Percentiles rank a stretch among this genome's conserved stretches.
These are phyloP conservation scores for Himalopsyche phryganea DNA, from an alignment of 1,140 invertebrate genomes.

Conservation along the genomic window DNA sequence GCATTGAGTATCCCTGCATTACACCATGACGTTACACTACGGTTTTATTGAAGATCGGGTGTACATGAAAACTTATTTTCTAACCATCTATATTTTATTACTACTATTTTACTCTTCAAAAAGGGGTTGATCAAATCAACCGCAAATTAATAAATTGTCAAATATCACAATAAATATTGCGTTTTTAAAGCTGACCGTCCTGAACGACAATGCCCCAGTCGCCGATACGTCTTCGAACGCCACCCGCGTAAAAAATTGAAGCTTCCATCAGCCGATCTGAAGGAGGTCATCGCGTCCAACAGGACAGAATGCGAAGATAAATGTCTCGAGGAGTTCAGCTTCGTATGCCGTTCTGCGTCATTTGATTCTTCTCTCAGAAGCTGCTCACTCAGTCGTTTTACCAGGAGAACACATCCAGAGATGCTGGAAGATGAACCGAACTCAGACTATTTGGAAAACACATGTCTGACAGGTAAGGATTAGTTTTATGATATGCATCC, in stretches of 20 bases:
- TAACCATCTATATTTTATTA: no score
- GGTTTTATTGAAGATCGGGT: no score
- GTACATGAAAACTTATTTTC: no score
- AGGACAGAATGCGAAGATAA: slow-evolving; percentile 87
- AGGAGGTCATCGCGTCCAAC: slow-evolving; percentile 76
- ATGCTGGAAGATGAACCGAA: slow-evolving; percentile 79
- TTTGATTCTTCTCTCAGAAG: slow-evolving; percentile 72
- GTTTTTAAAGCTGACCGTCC: slow-evolving; percentile 73
- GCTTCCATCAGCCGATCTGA: slow-evolving; percentile 70
- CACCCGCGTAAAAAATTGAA: slow-evolving; percentile 80
- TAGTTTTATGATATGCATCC: no score
- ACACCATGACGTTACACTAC: no score
- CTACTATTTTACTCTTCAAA: no score
- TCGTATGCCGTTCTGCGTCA: slow-evolving; percentile 81
- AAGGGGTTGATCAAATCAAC: no score
- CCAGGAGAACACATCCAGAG: slow-evolving; percentile 78
- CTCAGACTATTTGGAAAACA: slow-evolving; percentile 88
- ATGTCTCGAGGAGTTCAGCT: slow-evolving; percentile 83
- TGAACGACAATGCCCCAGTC: slow-evolving; percentile 80
- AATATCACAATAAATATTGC: no score
- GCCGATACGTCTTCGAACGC: slow-evolving; percentile 82
- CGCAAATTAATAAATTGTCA: no score
- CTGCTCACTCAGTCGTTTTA: slow-evolving; percentile 76
- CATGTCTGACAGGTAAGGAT: slow-evolving; percentile 76
- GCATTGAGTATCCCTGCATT: no score